Percentiles rank a stretch among this genome's conserved stretches.
phyloP scores from a whole-genome alignment of 2,113 vertebrate genomes.

The Sitta europaea region DNA sequence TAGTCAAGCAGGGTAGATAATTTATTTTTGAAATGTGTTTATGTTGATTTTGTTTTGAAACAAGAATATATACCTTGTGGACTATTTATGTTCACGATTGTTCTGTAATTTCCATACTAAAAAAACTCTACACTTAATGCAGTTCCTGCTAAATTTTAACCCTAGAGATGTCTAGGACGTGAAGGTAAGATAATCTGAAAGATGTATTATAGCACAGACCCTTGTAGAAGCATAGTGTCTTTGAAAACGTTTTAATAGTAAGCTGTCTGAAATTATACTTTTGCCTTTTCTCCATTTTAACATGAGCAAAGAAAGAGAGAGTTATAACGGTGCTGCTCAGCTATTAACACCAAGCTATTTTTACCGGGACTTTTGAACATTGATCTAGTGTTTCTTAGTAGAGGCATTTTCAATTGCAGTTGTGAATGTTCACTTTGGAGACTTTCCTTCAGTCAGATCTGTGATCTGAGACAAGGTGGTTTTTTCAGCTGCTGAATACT shows the following conservation, averaged over 20 bases:
- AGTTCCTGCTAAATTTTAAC: neutral
- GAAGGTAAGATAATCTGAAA: neutral
- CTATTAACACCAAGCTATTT: neutral
- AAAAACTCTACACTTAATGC: neutral
- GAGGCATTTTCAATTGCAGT: neutral
- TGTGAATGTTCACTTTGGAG: neutral
- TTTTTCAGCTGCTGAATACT: neutral
- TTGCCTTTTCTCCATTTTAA: neutral
- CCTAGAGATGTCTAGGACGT: neutral
- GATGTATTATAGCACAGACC: neutral
- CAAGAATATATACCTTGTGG: neutral
- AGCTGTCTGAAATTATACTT: neutral
- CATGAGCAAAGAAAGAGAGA: neutral
- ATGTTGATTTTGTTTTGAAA: conserved; percentile 3
- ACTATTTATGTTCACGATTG: neutral
- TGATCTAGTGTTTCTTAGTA: neutral
- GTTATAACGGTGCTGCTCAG: neutral
- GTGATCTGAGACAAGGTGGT: neutral
- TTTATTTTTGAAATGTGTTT: neutral
- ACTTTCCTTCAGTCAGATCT: neutral
- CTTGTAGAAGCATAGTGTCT: neutral
- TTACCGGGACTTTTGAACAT: neutral
- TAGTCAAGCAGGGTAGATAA: neutral
- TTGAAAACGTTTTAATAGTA: neutral
- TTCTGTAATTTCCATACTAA: neutral